A percentile compares a stretch with the other conserved stretches of the same genome.
phyloP scores from a whole-genome alignment of 1,140 invertebrate genomes.

The Brachionus sp. region DNA sequence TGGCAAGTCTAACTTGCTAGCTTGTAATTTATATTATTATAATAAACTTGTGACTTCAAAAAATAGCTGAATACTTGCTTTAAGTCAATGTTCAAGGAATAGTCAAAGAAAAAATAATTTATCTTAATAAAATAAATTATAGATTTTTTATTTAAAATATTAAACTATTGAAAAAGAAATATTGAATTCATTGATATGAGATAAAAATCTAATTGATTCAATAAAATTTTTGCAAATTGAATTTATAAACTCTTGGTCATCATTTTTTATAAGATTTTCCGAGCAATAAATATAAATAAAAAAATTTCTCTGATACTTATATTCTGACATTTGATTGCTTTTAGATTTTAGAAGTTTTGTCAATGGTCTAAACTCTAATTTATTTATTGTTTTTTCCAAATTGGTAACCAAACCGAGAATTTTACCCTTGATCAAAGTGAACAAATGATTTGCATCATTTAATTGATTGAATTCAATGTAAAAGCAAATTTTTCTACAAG shows the following conservation, averaged over 20 bases:
- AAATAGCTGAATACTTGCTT: no score
- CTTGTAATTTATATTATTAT: no score
- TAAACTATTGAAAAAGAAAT: neutral
- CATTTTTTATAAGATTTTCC: neutral
- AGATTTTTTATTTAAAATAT: neutral
- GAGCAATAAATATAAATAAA: neutral
- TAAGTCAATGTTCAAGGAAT: no score
- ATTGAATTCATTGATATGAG: neutral
- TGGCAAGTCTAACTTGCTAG: no score
- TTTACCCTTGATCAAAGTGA: conserved; percentile 28
- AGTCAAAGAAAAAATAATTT: no score
- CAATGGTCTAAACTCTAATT: neutral
- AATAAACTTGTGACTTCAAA: no score
- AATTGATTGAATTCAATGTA: neutral
- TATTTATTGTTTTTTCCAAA: neutral
- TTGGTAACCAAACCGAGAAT: neutral
- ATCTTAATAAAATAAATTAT: neutral
- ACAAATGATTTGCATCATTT: conserved; percentile 34
- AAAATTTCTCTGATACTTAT: neutral
- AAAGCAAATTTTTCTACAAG: neutral
- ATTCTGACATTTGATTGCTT: neutral
- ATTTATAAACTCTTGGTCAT: neutral
- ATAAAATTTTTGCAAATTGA: neutral
- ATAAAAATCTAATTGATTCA: neutral
- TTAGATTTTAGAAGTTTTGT: neutral